phyloP scores from a whole-genome alignment of 2,113 vertebrate genomes.

The Serinus canaria region DNA sequence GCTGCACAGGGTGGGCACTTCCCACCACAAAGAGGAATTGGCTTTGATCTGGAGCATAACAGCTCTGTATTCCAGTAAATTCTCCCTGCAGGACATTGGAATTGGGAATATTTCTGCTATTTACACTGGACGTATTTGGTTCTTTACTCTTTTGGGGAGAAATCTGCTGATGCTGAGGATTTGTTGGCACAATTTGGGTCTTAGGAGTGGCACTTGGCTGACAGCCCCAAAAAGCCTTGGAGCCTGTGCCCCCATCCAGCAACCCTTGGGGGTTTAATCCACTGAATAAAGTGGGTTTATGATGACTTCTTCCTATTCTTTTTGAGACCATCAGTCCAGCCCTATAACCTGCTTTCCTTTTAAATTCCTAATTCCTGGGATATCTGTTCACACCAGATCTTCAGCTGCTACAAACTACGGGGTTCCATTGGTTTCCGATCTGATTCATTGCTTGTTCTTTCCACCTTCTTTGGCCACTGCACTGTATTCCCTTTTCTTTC shows the following conservation, averaged over 20 bases:
- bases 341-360: background rate
- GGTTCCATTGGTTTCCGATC: background rate
- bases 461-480: background rate
- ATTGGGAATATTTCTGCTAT: background rate
- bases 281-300: background rate
- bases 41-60: background rate
- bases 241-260: background rate
- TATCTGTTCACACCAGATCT: background rate
- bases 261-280: background rate
- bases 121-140: background rate
- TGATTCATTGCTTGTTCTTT: background rate
- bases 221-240: background rate
- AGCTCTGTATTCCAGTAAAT: background rate
- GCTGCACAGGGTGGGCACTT: background rate
- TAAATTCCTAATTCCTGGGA: background rate
- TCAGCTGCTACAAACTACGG: accelerated
- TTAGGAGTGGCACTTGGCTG: accelerated
- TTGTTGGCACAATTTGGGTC: background rate
- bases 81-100: background rate
- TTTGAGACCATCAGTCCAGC: background rate
- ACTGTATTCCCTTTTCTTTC: background rate
- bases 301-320: background rate
- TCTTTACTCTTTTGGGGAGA: background rate
- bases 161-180: background rate
- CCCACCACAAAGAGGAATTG: background rate